phyloP scores from a whole-genome alignment of 2,113 vertebrate species.

The Myocastor coypus region DNA sequence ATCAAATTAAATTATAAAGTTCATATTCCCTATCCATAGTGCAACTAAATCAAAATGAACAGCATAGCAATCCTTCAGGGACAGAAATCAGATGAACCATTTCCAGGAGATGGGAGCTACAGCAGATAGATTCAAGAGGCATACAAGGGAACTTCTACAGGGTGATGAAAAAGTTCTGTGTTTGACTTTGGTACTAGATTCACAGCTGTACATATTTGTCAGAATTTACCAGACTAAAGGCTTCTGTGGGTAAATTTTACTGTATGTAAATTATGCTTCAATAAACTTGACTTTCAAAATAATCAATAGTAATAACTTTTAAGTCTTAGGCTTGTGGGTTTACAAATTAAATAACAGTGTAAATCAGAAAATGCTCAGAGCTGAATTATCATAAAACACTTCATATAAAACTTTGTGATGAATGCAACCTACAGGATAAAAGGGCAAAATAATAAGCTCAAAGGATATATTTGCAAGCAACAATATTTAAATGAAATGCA shows the following conservation, averaged over 20 bases:
- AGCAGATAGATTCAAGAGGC: conserved; percentile 48
- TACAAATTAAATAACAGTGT: conserved; percentile 25
- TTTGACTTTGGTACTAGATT: conserved; percentile 57
- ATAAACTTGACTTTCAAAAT: conserved; percentile 55
- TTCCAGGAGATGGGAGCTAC: neutral
- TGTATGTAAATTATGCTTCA: conserved; percentile 53
- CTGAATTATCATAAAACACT: conserved; percentile 5
- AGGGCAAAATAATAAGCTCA: neutral
- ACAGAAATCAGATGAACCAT: conserved; percentile 58
- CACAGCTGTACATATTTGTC: conserved; percentile 52
- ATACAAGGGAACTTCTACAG: neutral
- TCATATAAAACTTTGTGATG: neutral
- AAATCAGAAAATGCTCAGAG: conserved; percentile 13
- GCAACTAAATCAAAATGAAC: conserved; percentile 71
- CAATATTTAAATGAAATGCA: neutral
- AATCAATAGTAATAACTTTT: conserved; percentile 44
- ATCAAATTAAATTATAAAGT: conserved; percentile 64
- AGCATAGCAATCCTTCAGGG: conserved; percentile 51
- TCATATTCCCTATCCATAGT: conserved; percentile 15
- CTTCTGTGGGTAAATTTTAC: conserved; percentile 44
- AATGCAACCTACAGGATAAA: neutral
- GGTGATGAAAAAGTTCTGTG: conserved; percentile 30
- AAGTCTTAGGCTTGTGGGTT: neutral
- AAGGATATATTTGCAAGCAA: neutral
- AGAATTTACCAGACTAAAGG: conserved; percentile 46